A percentile compares a stretch with the other conserved stretches of the same genome.
Evolutionary conservation across 2,888 invertebrate species (phyloP).

Genomic region (Aphelenchoides bicaudatus): DNA sequence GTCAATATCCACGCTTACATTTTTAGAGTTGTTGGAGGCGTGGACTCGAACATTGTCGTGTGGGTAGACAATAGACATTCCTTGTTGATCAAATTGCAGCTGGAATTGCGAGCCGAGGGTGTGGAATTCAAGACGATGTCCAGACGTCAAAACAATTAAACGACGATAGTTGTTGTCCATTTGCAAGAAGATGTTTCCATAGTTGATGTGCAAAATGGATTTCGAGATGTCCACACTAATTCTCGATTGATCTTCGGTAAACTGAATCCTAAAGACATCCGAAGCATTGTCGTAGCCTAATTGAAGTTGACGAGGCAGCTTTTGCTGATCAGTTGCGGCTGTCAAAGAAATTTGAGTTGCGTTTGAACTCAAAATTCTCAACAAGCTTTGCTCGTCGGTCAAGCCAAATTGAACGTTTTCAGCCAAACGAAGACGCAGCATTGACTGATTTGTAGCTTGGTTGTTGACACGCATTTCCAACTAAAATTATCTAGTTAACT

Average conservation of each 20-base stretch:
- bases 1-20: conserved; percentile 1
- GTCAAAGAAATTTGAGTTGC: conserved; percentile 4
- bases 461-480: conserved; percentile 11
- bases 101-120: conserved; percentile 16
- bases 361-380: conserved; percentile 13
- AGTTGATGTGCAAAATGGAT: conserved; percentile 14
- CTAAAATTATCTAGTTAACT: background rate
- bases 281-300: conserved; percentile 15
- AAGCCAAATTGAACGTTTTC: conserved; percentile 12
- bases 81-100: background rate
- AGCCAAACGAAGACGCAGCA: conserved; percentile 1
- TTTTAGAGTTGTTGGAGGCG: background rate
- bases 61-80: background rate
- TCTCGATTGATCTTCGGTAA: background rate
- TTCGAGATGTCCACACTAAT: conserved; percentile 8
- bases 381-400: background rate
- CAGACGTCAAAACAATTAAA: conserved; percentile 9
- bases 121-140: conserved; percentile 19
- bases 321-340: background rate
- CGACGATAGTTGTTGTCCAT: conserved; percentile 19
- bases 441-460: conserved; percentile 4
- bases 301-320: background rate
- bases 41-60: background rate
- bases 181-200: conserved; percentile 16
- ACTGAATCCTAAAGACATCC: conserved; percentile 13